A percentile compares a stretch with the other conserved stretches of the same genome.
phyloP scores from a whole-genome alignment of 2,113 vertebrate genomes.

The Salvelinus namaycush region DNA sequence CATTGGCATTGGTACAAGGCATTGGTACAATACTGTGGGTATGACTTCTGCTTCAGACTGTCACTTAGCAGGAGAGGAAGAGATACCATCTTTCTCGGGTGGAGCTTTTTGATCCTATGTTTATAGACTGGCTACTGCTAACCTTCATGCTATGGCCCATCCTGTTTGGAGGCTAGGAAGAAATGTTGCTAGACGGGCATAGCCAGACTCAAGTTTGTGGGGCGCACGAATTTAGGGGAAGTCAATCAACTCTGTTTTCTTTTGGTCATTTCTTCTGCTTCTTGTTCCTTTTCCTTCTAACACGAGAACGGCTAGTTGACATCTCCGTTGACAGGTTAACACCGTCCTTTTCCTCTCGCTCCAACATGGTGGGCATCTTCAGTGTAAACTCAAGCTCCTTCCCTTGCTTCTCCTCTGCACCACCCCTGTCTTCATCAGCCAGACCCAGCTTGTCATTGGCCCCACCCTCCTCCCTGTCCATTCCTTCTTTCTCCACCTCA shows the following conservation, averaged over 20 bases:
- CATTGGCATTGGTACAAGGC: too few species aligned
- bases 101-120: too few species aligned
- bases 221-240: not conserved
- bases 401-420: slow-evolving; percentile 8
- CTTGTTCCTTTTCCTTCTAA: slow-evolving; percentile 75
- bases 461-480: too few species aligned
- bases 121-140: not conserved
- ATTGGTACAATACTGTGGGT: too few species aligned
- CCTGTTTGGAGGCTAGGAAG: not conserved
- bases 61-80: too few species aligned
- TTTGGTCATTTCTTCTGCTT: slow-evolving; percentile 57
- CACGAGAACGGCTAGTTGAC: slow-evolving; percentile 7
- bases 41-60: too few species aligned
- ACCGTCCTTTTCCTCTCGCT: slow-evolving; percentile 45
- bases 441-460: too few species aligned
- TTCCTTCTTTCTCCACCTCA: too few species aligned
- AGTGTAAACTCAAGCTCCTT: slow-evolving; percentile 57
- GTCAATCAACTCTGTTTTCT: slow-evolving; percentile 26
- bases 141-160: not conserved
- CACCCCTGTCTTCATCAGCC: too few species aligned
- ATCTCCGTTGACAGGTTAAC: not conserved
- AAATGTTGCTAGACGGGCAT: not conserved
- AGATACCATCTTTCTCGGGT: too few species aligned
- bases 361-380: slow-evolving; percentile 34
- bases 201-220: not conserved